phyloP scores from a whole-genome alignment of 2,888 invertebrate species.

The Stenodema calcarata region DNA sequence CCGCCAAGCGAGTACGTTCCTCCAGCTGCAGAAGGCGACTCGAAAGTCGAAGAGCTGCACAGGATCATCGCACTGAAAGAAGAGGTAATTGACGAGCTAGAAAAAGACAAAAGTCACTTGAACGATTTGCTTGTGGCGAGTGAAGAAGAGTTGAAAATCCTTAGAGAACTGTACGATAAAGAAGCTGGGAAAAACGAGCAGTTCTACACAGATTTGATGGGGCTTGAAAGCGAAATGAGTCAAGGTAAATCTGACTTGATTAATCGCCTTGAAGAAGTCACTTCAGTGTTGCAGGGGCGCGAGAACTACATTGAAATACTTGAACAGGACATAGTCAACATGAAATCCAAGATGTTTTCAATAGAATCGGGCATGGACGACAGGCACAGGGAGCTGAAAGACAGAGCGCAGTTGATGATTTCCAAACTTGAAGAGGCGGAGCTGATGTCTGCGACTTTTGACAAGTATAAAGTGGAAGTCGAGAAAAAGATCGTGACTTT shows the following conservation, averaged over 20 bases:
- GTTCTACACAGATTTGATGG: conserved; percentile 60
- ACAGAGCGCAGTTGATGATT: conserved; percentile 69
- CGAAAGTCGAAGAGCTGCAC: conserved; percentile 37
- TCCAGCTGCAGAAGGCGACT: neutral
- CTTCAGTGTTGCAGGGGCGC: conserved; percentile 69
- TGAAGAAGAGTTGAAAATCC: conserved; percentile 51
- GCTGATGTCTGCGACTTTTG: conserved; percentile 68
- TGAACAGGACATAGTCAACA: conserved; percentile 66
- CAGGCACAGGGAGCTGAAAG: conserved; percentile 68
- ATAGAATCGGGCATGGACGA: conserved; percentile 69
- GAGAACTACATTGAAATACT: conserved; percentile 77
- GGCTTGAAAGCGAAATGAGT: conserved; percentile 58
- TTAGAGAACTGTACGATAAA: conserved; percentile 53
- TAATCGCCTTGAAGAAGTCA: conserved; percentile 55
- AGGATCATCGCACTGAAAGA: conserved; percentile 45
- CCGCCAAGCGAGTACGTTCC: conserved; percentile 2
- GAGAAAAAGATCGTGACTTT: conserved; percentile 69
- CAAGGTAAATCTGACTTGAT: conserved; percentile 62
- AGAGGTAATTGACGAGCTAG: conserved; percentile 36
- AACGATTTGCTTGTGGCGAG: conserved; percentile 49
- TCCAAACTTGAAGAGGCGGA: conserved; percentile 68
- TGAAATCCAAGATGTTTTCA: conserved; percentile 52
- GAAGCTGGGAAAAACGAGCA: conserved; percentile 58
- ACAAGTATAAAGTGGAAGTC: conserved; percentile 70
- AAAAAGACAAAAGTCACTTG: conserved; percentile 53